These are phyloP conservation scores for Octopus sinensis DNA, from an alignment of 1,140 invertebrate species.

Conservation along the genomic window DNA sequence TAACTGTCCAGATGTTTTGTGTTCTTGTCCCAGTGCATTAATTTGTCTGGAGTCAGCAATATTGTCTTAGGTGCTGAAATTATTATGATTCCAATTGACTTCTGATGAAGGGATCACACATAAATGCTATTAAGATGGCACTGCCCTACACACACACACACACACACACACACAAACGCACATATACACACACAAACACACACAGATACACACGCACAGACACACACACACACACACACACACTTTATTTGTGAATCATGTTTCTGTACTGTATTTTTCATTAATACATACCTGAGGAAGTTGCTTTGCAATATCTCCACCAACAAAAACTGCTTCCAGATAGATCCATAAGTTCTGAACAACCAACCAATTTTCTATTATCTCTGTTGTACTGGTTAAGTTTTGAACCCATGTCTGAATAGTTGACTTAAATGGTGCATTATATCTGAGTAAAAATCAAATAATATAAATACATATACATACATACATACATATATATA, in stretches of 20 bases:
- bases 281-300: slow-evolving; percentile 71
- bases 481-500: too few species aligned
- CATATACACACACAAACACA: neutral
- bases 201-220: neutral
- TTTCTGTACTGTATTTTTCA: neutral
- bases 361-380: slow-evolving; percentile 89
- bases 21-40: too few species aligned
- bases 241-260: neutral
- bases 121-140: neutral
- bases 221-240: neutral
- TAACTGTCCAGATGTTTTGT: too few species aligned
- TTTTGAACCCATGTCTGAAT: slow-evolving; percentile 95
- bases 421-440: slow-evolving; percentile 94
- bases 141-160: neutral
- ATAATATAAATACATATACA: neutral
- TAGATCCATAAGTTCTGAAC: slow-evolving; percentile 97
- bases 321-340: slow-evolving; percentile 94
- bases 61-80: too few species aligned
- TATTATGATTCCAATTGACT: neutral
- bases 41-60: too few species aligned
- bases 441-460: slow-evolving; percentile 69
- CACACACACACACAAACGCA: neutral
- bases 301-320: slow-evolving; percentile 96
- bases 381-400: slow-evolving; percentile 92
- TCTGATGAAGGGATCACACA: neutral